Base-by-base conservation (phyloP, 2,888 invertebrate species). In the Rapana venosa region DNA sequence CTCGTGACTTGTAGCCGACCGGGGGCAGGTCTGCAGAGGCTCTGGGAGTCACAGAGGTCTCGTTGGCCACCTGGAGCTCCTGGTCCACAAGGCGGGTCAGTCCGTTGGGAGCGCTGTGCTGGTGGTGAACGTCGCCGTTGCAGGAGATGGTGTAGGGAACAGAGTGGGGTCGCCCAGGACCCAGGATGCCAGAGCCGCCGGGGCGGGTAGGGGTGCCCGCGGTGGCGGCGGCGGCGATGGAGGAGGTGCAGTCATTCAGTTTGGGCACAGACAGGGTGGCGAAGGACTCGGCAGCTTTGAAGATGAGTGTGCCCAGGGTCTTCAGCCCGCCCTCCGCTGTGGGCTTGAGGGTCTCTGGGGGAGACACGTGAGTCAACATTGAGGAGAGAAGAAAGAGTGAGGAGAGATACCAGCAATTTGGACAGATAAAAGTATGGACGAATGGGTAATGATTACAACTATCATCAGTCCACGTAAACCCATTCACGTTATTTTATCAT, bases 361-460 rank as follows among this genome's bases (percentile, higher is more conserved):
- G 58, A 47, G 85, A 85, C n/a, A 66, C 0, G 61, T 35, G 56
- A 22, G 5, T 47, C 20, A n/a, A 5, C 22, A 5, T 11, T 47
- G 32, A 61, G 61, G 35, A 88, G 81, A 81, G n/a, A 89, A 85
- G 58, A 87, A 81, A 90, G 77, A 90, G 89, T 87, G 58, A 90
- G n/a, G 90, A 90, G 79, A 89, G 86, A 90, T 35, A 90, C n/a
- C n/a, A n/a, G 84, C 83, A 36, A 17, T 15, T 17, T 15, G 61
- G 61, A 61, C 61, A 61, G 61, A 61, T 17, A 61, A 17, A 61
- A 11, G 17, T 17, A 61, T 17, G 17, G 17, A 61, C 61, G 17
- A n/a, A n/a, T n/a, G n/a, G n/a, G n/a, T n/a, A n/a, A n/a, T n/a
- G n/a, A n/a, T n/a, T n/a, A n/a, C n/a, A n/a, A n/a, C n/a, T n/a